phyloP scores from a whole-genome alignment of 2,797 vertebrate species.

The Coregonus ussuriensis region DNA sequence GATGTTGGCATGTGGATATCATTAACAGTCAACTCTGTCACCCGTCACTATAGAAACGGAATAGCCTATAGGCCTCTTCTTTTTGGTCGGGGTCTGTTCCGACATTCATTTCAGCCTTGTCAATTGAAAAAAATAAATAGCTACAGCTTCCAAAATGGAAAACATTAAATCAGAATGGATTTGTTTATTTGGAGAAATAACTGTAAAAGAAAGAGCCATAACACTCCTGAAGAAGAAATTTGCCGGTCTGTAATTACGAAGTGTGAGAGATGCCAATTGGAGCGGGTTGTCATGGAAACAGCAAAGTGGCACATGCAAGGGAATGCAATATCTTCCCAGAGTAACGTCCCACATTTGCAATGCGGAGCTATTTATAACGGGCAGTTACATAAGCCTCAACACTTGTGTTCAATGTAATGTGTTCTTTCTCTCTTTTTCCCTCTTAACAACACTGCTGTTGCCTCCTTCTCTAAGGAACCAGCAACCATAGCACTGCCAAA shows the following conservation, averaged over 20 bases:
- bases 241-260: conserved; percentile 51
- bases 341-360: conserved; percentile 65
- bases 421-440: conserved; percentile 10
- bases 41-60: neutral
- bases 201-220: conserved; percentile 17
- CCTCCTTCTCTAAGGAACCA: neutral
- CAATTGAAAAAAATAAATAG: neutral
- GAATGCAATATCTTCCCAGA: conserved; percentile 53
- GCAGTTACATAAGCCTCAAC: conserved; percentile 71
- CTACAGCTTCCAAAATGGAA: neutral
- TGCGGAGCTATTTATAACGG: conserved; percentile 73
- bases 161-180: neutral
- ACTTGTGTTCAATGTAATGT: conserved; percentile 50
- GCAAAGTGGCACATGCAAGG: conserved; percentile 68
- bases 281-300: conserved; percentile 78
- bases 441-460: neutral
- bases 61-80: neutral
- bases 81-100: neutral
- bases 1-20: neutral
- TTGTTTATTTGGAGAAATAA: conserved; percentile 4
- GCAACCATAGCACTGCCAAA: neutral
- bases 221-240: conserved; percentile 39
- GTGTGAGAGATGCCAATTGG: conserved; percentile 53
- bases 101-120: neutral
- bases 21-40: neutral